Conservation (phyloP, 2,113 vertebrate genomes). For the Indicator indicator region DNA sequence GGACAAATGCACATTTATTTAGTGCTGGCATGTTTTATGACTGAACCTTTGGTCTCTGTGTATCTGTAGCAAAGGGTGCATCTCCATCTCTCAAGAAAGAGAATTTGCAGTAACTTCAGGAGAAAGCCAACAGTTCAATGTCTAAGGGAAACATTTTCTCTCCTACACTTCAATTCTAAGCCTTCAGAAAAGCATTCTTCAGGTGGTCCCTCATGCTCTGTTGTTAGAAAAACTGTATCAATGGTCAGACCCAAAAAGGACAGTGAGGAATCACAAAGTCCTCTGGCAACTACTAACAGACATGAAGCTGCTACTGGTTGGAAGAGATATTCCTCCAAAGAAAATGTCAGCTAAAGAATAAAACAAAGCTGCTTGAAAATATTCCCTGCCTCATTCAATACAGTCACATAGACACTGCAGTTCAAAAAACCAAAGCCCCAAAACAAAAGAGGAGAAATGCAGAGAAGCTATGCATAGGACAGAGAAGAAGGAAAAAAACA, state of each 20-base stretch:
- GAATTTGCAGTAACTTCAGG: background rate
- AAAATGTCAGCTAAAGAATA: background rate
- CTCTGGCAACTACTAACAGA: background rate
- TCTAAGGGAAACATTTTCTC: background rate
- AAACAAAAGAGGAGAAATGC: background rate
- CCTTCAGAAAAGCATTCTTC: background rate
- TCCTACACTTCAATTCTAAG: background rate
- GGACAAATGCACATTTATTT: background rate
- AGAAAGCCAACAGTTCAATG: background rate
- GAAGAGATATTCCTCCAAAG: background rate
- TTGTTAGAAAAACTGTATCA: background rate
- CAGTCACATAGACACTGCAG: background rate
- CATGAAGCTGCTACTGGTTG: background rate
- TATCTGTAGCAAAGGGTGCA: background rate
- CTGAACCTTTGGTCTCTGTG: background rate
- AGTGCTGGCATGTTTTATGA: background rate
- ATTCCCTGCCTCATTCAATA: background rate
- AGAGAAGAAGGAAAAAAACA: background rate
- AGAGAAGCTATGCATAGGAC: background rate
- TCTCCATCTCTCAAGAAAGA: background rate
- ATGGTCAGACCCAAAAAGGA: background rate
- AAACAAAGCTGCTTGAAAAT: background rate
- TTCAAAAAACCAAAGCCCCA: background rate
- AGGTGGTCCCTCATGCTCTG: background rate
- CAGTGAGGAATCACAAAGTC: background rate